Conservation (phyloP, 2,113 vertebrate species). For the Pimephales promelas region DNA sequence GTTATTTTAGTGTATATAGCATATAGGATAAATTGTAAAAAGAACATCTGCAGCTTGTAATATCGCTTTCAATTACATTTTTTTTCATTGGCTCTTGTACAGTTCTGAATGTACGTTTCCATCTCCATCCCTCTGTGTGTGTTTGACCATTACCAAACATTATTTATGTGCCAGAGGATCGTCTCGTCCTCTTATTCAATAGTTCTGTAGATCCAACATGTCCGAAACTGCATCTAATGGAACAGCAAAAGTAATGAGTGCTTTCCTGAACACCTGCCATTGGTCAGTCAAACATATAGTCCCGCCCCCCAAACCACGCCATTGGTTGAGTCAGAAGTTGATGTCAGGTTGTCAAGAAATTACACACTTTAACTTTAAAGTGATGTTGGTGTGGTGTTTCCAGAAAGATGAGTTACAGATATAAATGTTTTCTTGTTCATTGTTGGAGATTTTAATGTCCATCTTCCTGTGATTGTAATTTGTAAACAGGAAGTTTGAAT, state of each 20-base stretch:
- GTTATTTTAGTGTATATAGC: conserved; percentile 78
- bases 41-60: conserved; percentile 72
- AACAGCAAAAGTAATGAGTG: neutral
- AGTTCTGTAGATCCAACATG: neutral
- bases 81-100: conserved; percentile 59
- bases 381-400: too few species aligned
- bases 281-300: neutral
- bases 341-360: neutral
- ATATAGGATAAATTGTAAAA: conserved; percentile 73
- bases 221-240: neutral
- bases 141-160: neutral
- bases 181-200: neutral
- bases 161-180: neutral
- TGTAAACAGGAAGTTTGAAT: conserved; percentile 1
- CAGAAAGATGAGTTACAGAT: neutral
- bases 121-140: neutral
- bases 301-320: neutral
- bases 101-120: conserved; percentile 12
- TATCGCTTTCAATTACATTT: conserved; percentile 74
- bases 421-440: too few species aligned
- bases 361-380: neutral
- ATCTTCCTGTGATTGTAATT: conserved; percentile 7
- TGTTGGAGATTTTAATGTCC: too few species aligned
- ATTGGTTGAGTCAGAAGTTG: neutral
- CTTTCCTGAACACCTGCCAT: neutral